phyloP scores from a whole-genome alignment of 2,888 invertebrate species.

The Chloromyia formosa region DNA sequence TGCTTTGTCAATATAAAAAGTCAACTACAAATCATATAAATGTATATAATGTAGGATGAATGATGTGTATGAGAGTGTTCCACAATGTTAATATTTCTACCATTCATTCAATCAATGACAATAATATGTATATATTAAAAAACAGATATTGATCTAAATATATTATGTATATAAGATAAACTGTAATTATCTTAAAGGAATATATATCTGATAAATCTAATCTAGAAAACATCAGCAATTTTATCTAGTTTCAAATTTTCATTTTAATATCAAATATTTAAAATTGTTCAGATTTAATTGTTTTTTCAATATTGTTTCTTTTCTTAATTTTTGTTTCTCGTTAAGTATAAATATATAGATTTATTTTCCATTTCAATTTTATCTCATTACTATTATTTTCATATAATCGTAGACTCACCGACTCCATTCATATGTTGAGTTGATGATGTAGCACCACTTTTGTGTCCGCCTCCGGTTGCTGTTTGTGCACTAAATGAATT shows the following conservation, averaged over 20 bases:
- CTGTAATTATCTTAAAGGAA: slow-evolving; percentile 15
- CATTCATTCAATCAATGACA: slow-evolving; percentile 26
- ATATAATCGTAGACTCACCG: slow-evolving; percentile 64
- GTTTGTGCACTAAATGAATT: slow-evolving; percentile 60
- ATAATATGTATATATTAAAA: not conserved
- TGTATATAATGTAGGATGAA: not conserved
- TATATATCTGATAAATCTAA: slow-evolving; percentile 17
- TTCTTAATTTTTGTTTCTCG: slow-evolving; percentile 3
- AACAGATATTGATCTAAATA: not conserved
- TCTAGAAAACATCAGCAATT: not conserved
- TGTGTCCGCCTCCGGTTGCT: slow-evolving; percentile 56
- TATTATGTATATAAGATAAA: slow-evolving; percentile 13
- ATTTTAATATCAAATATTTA: slow-evolving; percentile 9
- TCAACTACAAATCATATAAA: slow-evolving; percentile 31
- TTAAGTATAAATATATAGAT: slow-evolving; percentile 31
- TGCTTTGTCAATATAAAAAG: not conserved
- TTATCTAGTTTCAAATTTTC: not conserved
- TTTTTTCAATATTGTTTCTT: not conserved
- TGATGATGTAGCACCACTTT: slow-evolving; percentile 53
- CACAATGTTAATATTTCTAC: slow-evolving; percentile 16
- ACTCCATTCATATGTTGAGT: slow-evolving; percentile 66
- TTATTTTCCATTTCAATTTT: slow-evolving; percentile 24
- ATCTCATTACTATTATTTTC: slow-evolving; percentile 45
- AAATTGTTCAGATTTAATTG: not conserved
- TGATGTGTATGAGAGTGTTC: slow-evolving; percentile 19